Evolutionary conservation across 2,888 invertebrate species (phyloP).

Genomic region (Lithophane ornitopus): DNA sequence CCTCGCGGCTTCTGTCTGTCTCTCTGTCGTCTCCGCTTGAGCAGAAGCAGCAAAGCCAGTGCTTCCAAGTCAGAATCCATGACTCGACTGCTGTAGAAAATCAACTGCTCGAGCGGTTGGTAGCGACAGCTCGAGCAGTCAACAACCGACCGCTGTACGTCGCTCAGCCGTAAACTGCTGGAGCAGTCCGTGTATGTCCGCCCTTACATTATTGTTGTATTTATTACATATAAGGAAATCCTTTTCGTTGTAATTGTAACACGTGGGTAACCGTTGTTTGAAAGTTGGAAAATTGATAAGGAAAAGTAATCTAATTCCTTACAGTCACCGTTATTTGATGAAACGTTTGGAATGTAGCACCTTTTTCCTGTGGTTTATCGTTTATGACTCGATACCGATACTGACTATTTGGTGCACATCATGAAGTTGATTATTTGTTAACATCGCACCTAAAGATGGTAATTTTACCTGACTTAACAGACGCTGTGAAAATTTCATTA

Average conservation of each 20-base stretch:
- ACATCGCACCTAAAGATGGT: neutral
- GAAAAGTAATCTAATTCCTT: neutral
- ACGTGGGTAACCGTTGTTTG: conserved; percentile 31
- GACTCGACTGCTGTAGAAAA: too few relatives aligned
- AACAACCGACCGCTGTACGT: too few relatives aligned
- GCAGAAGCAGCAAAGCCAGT: too few relatives aligned
- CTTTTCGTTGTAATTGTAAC: conserved; percentile 3
- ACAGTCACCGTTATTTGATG: neutral
- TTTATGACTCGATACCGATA: neutral
- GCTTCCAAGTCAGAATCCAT: too few relatives aligned
- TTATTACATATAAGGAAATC: conserved; percentile 31
- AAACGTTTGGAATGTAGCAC: neutral
- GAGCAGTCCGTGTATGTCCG: too few relatives aligned
- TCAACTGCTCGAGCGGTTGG: too few relatives aligned
- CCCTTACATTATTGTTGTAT: neutral
- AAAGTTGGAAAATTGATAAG: conserved; percentile 8
- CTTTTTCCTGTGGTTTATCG: neutral
- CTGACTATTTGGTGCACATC: neutral
- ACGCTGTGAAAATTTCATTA: neutral
- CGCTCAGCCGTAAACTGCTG: too few relatives aligned
- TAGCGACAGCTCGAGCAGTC: too few relatives aligned
- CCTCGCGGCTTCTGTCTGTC: too few relatives aligned
- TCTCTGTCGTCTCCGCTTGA: too few relatives aligned
- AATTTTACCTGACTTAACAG: neutral
- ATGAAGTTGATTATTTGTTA: neutral